Conservation (phyloP, 2,797 vertebrate species). For the Spinus olivaceus region DNA sequence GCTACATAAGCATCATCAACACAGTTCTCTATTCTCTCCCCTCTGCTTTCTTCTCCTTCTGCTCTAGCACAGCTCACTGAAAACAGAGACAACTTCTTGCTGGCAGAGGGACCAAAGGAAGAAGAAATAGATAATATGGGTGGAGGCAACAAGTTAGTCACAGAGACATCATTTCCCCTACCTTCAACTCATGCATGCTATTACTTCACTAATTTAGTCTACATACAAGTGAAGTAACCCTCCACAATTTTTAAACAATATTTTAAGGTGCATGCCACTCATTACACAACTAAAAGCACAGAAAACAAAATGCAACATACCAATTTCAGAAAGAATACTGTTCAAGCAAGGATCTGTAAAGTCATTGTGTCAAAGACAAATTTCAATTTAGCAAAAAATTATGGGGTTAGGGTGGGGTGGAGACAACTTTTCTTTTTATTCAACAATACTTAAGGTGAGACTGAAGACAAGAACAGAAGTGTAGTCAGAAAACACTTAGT, state of each 20-base stretch:
- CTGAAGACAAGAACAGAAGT: background rate
- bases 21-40: background rate
- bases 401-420: rapidly evolving
- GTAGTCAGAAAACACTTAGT: background rate
- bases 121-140: background rate
- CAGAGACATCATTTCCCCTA: background rate
- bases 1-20: background rate
- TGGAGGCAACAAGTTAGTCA: background rate
- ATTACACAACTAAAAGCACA: background rate
- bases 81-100: background rate
- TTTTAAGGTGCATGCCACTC: background rate
- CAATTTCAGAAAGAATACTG: background rate
- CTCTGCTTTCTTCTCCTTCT: background rate
- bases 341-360: background rate
- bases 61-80: background rate
- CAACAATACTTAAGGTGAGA: background rate
- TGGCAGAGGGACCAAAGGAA: background rate
- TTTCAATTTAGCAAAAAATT: background rate
- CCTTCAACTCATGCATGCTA: background rate
- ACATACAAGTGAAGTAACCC: background rate
- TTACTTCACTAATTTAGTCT: background rate
- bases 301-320: background rate
- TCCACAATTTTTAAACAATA: background rate
- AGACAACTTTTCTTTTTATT: background rate
- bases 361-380: background rate